Evolutionary conservation across 2,888 invertebrate species (phyloP).

Genomic region (Pandemis corylana): DNA sequence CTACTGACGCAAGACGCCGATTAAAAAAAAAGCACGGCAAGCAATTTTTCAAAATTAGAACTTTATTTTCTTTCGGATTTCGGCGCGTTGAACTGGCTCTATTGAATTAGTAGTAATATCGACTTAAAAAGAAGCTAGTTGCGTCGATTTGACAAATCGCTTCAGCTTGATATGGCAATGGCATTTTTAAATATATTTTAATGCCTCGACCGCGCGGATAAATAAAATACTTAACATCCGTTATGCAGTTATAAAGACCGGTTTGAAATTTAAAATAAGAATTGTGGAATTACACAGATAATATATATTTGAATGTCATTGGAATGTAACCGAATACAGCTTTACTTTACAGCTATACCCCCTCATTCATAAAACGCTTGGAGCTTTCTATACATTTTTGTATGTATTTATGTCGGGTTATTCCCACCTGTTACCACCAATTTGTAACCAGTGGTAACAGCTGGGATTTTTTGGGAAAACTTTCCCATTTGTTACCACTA

Average conservation of each 20-base stretch:
- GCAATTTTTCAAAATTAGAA: background rate
- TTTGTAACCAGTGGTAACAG: too few relatives aligned
- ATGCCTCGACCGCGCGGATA: constrained; percentile 12
- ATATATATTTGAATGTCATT: constrained; percentile 21
- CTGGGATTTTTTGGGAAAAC: too few relatives aligned
- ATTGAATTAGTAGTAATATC: background rate
- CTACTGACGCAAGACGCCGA: constrained; percentile 11
- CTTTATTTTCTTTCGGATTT: background rate
- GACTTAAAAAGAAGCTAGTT: background rate
- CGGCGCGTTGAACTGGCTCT: background rate
- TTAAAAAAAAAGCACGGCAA: constrained; percentile 8
- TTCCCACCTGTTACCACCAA: too few relatives aligned
- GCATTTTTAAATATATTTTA: constrained; percentile 18
- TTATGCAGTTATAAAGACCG: constrained; percentile 24
- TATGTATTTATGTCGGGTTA: too few relatives aligned
- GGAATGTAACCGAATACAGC: constrained; percentile 7
- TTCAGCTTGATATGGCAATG: background rate
- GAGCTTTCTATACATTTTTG: too few relatives aligned
- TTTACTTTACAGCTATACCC: background rate
- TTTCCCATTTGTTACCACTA: too few relatives aligned
- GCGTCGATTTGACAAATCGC: background rate
- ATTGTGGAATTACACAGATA: constrained; percentile 13
- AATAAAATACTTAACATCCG: constrained; percentile 30
- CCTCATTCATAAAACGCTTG: background rate
- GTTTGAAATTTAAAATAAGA: constrained; percentile 20